Percentiles rank a stretch among this genome's conserved stretches.
These are phyloP conservation scores for Ormia ochracea DNA, from an alignment of 2,888 invertebrate species.

Conservation along the genomic window DNA sequence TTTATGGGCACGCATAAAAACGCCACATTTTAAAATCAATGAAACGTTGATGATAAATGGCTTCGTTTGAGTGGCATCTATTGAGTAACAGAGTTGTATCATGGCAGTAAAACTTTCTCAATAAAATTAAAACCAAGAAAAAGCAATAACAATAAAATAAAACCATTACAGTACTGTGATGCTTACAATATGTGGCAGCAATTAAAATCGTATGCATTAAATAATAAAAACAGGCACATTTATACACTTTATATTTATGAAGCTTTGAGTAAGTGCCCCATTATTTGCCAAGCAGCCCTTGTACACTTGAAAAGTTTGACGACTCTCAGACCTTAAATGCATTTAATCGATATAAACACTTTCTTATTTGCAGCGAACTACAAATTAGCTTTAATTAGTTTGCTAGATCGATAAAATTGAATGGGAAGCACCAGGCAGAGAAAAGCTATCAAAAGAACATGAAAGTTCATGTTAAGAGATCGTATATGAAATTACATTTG, in stretches of 20 bases:
- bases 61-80: constrained; percentile 37
- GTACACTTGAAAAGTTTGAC: constrained; percentile 43
- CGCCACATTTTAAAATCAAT: constrained; percentile 38
- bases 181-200: constrained; percentile 52
- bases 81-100: constrained; percentile 11
- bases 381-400: not conserved
- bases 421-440: not conserved
- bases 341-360: constrained; percentile 29
- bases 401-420: not conserved
- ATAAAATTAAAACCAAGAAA: not conserved
- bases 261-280: not conserved
- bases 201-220: constrained; percentile 45
- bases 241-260: not conserved
- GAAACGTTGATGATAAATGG: constrained; percentile 43
- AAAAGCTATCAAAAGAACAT: not conserved
- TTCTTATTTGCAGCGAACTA: constrained; percentile 14
- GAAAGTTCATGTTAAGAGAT: not conserved
- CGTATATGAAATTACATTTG: not conserved
- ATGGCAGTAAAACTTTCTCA: constrained; percentile 30
- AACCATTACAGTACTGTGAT: too few species aligned
- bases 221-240: not conserved
- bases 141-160: too few species aligned
- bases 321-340: constrained; percentile 25
- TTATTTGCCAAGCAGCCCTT: constrained; percentile 42
- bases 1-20: constrained; percentile 2